Evolutionary conservation across 2,888 invertebrate genomes (phyloP).

Genomic region (Tortricodes alternella): DNA sequence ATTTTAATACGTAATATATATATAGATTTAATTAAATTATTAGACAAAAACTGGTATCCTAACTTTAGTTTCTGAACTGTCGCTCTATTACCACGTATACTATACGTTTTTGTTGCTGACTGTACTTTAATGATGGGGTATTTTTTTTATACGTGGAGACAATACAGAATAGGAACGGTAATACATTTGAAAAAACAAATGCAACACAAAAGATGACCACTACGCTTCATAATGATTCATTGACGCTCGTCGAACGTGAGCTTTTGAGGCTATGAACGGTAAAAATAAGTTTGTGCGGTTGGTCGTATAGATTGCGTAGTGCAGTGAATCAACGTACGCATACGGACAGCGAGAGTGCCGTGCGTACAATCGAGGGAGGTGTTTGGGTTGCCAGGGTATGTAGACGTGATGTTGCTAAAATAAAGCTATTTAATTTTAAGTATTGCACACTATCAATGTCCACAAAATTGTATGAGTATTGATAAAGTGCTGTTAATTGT

Average conservation of each 20-base stretch:
- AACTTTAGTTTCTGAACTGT: too few species aligned
- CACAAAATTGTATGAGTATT: too few species aligned
- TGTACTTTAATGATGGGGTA: too few species aligned
- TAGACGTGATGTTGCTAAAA: not conserved
- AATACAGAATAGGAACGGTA: not conserved
- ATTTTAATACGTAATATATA: too few species aligned
- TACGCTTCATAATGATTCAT: constrained; percentile 2
- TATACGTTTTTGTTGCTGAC: too few species aligned
- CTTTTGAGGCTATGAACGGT: constrained; percentile 4
- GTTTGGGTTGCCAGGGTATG: not conserved
- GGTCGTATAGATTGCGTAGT: constrained; percentile 30
- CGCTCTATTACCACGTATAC: too few species aligned
- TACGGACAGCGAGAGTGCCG: constrained; percentile 60
- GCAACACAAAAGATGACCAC: not conserved
- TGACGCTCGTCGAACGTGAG: constrained; percentile 5
- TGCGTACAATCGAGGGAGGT: constrained; percentile 59
- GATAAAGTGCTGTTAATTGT: too few species aligned
- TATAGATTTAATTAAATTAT: too few species aligned
- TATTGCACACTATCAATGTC: too few species aligned
- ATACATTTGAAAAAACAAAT: not conserved
- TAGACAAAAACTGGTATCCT: too few species aligned
- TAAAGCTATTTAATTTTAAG: not conserved
- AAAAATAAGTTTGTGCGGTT: constrained; percentile 1
- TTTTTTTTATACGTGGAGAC: too few species aligned
- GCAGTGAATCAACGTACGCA: constrained; percentile 57